These are phyloP conservation scores for Kuschelorhynchus macadamiae DNA, from an alignment of 2,888 invertebrate species.

Conservation along the genomic window DNA sequence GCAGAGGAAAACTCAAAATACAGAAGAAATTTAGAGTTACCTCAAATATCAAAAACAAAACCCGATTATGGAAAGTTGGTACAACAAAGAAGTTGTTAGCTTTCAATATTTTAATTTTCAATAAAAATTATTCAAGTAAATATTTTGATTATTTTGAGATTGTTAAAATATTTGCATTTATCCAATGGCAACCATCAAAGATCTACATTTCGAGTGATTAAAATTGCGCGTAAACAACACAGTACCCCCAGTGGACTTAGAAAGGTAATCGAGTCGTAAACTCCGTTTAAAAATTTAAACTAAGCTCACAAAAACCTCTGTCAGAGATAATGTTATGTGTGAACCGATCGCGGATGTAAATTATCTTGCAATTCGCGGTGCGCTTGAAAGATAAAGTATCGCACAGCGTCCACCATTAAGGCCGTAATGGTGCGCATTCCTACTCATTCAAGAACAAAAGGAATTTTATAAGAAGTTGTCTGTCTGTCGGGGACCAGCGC, in stretches of 20 bases:
- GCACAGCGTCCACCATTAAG: constrained; percentile 61
- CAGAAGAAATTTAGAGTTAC: too few relatives aligned
- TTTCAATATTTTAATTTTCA: too few relatives aligned
- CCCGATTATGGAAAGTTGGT: too few relatives aligned
- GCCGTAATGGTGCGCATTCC: constrained; percentile 60
- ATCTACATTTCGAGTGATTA: too few relatives aligned
- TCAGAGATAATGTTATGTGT: constrained; percentile 60
- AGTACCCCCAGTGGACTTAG: background rate
- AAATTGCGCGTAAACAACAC: too few relatives aligned
- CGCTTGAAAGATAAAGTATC: constrained; percentile 62
- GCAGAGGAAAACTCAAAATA: too few relatives aligned
- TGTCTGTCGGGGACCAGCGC: constrained; percentile 47
- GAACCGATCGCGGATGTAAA: constrained; percentile 61
- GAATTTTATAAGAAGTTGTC: constrained; percentile 61
- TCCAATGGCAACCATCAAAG: too few relatives aligned
- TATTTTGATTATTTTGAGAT: too few relatives aligned
- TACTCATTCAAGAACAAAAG: constrained; percentile 61
- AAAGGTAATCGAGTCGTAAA: constrained; percentile 16
- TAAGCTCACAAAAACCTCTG: background rate
- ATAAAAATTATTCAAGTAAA: too few relatives aligned
- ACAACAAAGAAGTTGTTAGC: too few relatives aligned
- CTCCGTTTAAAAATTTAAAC: constrained; percentile 21
- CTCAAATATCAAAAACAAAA: too few relatives aligned
- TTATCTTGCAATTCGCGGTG: constrained; percentile 58
- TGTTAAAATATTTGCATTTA: too few relatives aligned